Conservation (phyloP, 2,888 invertebrate genomes). For the Lasiommata megera region DNA sequence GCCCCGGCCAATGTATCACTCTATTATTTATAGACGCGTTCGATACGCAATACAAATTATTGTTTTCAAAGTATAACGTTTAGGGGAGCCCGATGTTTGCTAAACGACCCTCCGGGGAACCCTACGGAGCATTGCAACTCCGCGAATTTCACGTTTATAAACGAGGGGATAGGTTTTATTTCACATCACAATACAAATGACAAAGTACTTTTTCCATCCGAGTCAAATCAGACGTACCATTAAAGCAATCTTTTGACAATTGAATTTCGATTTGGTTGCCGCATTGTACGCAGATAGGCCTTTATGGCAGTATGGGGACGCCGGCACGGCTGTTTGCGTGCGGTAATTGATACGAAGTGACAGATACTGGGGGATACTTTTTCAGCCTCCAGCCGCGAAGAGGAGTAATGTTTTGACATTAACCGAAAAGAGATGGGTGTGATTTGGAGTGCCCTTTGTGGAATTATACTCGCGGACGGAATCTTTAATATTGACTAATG, state of each 20-base stretch:
- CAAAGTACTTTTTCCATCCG: constrained; percentile 63
- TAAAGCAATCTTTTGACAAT: constrained; percentile 78
- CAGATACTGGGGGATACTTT: constrained; percentile 72
- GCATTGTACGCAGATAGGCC: constrained; percentile 66
- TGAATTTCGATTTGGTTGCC: constrained; percentile 72
- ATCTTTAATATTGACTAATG: constrained; percentile 81
- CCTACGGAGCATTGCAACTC: constrained; percentile 40
- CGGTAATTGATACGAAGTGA: constrained; percentile 81
- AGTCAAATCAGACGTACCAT: constrained; percentile 59
- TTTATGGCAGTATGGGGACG: constrained; percentile 46
- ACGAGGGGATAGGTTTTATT: constrained; percentile 52
- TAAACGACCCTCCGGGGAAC: constrained; percentile 70
- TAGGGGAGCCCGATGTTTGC: constrained; percentile 78
- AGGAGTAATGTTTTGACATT: constrained; percentile 78
- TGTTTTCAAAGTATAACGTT: constrained; percentile 82
- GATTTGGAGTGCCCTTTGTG: constrained; percentile 81
- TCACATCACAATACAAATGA: constrained; percentile 40
- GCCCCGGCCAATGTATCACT: constrained; percentile 72
- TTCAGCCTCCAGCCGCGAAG: constrained; percentile 65
- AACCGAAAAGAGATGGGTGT: constrained; percentile 77
- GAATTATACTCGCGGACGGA: constrained; percentile 77
- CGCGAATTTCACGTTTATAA: constrained; percentile 57
- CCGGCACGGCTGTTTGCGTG: constrained; percentile 74
- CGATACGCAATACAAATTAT: constrained; percentile 82
- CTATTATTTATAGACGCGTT: constrained; percentile 80